Percentiles rank a stretch among this genome's conserved stretches.
These are phyloP conservation scores for Montipora cactus DNA, from an alignment of 64 coral and sea anemone species.

Conservation along the genomic window DNA sequence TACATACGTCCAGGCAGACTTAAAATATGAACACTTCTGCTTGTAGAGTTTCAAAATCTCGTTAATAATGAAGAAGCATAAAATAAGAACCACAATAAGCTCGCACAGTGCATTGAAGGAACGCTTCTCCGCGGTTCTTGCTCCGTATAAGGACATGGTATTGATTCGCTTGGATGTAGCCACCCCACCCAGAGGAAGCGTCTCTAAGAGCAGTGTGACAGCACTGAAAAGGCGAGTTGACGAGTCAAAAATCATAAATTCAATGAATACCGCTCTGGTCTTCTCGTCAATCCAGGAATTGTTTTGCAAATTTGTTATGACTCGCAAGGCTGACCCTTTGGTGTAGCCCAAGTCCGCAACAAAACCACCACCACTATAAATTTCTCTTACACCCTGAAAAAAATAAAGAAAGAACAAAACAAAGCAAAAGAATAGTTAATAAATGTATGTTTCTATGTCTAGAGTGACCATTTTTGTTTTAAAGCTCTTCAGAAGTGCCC, in stretches of 20 bases:
- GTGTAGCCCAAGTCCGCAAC: conserved; percentile 92
- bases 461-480: no score
- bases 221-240: conserved; percentile 85
- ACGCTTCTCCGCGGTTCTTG: conserved; percentile 56
- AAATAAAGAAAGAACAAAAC: not conserved
- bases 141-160: conserved; percentile 86
- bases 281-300: conserved; percentile 82
- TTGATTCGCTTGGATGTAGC: conserved; percentile 66
- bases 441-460: not conserved
- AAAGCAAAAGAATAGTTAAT: not conserved
- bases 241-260: conserved; percentile 85
- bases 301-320: conserved; percentile 73
- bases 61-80: conserved; percentile 71
- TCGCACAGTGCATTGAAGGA: conserved; percentile 86
- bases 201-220: conserved; percentile 78
- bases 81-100: conserved; percentile 72
- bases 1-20: conserved; percentile 76
- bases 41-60: conserved; percentile 80
- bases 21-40: conserved; percentile 74
- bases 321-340: conserved; percentile 59
- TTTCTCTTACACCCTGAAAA: conserved; percentile 51
- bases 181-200: conserved; percentile 70
- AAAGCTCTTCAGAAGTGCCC: no score
- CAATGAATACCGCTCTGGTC: conserved; percentile 85
- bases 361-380: conserved; percentile 89